Conservation (phyloP, 1,140 invertebrate genomes). For the Centruroides vittatus region DNA sequence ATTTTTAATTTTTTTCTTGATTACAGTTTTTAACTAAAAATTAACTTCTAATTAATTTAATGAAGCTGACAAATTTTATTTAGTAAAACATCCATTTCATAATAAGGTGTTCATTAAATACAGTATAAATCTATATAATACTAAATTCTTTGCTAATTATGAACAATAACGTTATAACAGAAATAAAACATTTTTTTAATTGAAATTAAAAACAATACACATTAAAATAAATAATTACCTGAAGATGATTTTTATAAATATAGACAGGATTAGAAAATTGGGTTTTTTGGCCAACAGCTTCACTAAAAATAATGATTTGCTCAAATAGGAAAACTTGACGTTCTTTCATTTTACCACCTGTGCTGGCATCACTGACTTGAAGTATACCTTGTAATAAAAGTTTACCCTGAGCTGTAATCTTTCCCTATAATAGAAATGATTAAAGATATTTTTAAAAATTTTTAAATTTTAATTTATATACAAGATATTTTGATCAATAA, state of each 20-base stretch:
- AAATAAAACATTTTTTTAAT: neutral
- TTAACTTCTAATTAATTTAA: neutral
- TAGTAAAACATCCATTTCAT: neutral
- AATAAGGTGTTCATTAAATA: neutral
- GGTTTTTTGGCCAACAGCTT: constrained; percentile 81
- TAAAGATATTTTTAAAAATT: too few relatives aligned
- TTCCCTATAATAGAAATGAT: constrained; percentile 50
- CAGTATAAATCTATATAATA: constrained; percentile 8
- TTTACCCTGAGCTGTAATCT: constrained; percentile 94
- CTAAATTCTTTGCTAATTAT: neutral
- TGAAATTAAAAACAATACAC: too few relatives aligned
- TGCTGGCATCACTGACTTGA: constrained; percentile 53
- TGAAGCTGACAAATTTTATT: neutral
- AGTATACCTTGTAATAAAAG: constrained; percentile 80
- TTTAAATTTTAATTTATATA: too few relatives aligned
- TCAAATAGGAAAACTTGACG: constrained; percentile 96
- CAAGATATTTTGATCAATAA: too few relatives aligned
- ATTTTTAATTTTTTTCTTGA: too few relatives aligned
- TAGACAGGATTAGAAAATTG: constrained; percentile 91
- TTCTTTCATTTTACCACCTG: constrained; percentile 52
- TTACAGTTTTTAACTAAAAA: neutral
- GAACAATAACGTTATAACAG: constrained; percentile 2
- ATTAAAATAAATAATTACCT: constrained; percentile 44
- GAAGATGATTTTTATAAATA: constrained; percentile 91
- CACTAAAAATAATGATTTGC: constrained; percentile 94